These are phyloP conservation scores for Coelinius sp. DNA, from an alignment of 2,888 invertebrate genomes.

Conservation along the genomic window DNA sequence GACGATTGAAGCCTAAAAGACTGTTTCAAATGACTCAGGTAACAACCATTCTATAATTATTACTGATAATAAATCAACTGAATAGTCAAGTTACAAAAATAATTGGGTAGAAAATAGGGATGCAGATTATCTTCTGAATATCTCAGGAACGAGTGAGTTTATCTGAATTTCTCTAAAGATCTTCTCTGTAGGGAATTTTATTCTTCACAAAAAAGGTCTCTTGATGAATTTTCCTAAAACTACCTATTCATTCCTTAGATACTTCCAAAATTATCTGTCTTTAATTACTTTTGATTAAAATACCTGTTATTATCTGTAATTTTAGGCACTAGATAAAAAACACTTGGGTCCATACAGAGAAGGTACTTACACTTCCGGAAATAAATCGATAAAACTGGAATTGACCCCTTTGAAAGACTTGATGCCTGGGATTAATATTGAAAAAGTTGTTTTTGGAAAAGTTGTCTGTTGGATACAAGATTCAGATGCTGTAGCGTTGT, in stretches of 20 bases:
- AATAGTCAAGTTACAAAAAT: too few species aligned
- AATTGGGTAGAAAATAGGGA: too few species aligned
- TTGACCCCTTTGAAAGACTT: slow-evolving; percentile 73
- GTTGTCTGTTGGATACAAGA: slow-evolving; percentile 86
- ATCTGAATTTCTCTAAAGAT: too few species aligned
- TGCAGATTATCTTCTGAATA: too few species aligned
- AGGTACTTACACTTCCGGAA: slow-evolving; percentile 73
- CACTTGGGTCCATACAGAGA: slow-evolving; percentile 80
- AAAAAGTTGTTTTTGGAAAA: slow-evolving; percentile 81
- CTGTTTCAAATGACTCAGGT: slow-evolving; percentile 79
- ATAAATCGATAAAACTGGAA: slow-evolving; percentile 72
- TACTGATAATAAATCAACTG: too few species aligned
- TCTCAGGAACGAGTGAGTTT: too few species aligned
- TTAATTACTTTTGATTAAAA: too few species aligned
- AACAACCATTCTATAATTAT: too few species aligned
- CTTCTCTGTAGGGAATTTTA: neutral
- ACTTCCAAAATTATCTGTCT: too few species aligned
- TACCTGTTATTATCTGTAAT: slow-evolving; percentile 34
- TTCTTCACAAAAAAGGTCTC: slow-evolving; percentile 18
- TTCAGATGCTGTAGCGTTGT: slow-evolving; percentile 85
- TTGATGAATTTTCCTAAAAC: neutral
- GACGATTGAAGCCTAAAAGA: slow-evolving; percentile 82
- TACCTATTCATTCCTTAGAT: neutral
- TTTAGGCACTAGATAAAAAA: slow-evolving; percentile 77
- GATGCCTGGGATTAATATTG: slow-evolving; percentile 77